These are phyloP conservation scores for Asteroscopus sphinx DNA, from an alignment of 2,888 invertebrate species.

Conservation along the genomic window DNA sequence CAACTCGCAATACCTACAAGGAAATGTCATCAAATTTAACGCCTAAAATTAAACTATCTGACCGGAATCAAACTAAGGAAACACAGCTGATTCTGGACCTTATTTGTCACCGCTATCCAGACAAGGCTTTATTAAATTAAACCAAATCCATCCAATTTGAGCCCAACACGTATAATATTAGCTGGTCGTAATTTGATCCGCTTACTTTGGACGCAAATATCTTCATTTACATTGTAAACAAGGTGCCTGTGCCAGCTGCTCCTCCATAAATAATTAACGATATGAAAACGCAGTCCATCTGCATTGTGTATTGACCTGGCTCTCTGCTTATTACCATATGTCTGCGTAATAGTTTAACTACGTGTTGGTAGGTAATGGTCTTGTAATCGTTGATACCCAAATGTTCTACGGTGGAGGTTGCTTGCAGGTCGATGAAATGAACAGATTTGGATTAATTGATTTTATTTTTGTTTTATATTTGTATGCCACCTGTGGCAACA, in stretches of 20 bases:
- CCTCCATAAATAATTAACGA: constrained; percentile 49
- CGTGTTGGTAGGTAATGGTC: not conserved
- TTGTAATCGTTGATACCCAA: not conserved
- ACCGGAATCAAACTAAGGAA: no score
- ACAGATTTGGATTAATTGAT: no score
- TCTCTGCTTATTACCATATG: constrained; percentile 16
- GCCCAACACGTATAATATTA: constrained; percentile 24
- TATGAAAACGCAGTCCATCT: constrained; percentile 52
- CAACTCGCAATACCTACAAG: no score
- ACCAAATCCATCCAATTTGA: constrained; percentile 1
- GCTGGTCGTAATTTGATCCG: constrained; percentile 28
- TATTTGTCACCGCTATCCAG: not conserved
- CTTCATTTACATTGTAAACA: constrained; percentile 57
- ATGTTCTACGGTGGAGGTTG: no score
- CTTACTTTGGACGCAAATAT: constrained; percentile 40
- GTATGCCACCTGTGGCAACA: no score
- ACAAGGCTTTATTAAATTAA: not conserved
- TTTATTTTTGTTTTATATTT: no score
- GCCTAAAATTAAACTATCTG: no score
- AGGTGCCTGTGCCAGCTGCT: constrained; percentile 12
- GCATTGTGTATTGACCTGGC: constrained; percentile 12
- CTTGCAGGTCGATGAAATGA: no score
- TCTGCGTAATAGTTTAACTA: constrained; percentile 17
- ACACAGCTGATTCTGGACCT: no score
- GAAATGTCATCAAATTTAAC: no score